Evolutionary conservation across 1,140 invertebrate species (phyloP), one percentile per base, ranked within the genome.

Genomic region (Whitmania pigra): DNA sequence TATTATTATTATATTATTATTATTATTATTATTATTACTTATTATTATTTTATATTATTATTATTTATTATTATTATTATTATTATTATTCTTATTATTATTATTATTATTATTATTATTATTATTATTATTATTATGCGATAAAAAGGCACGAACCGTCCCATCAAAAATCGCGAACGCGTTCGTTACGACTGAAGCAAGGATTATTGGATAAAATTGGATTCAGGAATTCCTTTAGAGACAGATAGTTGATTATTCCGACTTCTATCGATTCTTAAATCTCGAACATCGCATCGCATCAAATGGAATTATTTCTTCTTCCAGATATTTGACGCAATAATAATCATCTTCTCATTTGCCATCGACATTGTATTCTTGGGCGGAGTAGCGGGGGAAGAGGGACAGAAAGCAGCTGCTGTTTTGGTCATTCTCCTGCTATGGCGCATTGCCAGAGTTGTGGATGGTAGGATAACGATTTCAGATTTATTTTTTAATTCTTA

Each of bases 261-360:
- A 31, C 60, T 25, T 63, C 9, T 63, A 63, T 63, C 22, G 60
- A 31, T 13, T 63, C 60, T 25, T 9, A 20, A 63, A 27, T 63
- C 60, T 31, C 22, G 60, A 63, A 63, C 9, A 13, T 70, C 71
- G 43, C 43, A 49, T 49, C 43, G 0, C 43, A n/a, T n/a, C 9
- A 13, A 49, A 49, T 49, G 43, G 43, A 49, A 49, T 49, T 49
- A 49, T 49, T 49, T 49, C 43, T 49, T 49, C 9, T 31, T 74
- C 49, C 73, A 75, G 74, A 71, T 75, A 29, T 73, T 75, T 25
- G 74, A 75, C 66, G 74, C 74, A n/a, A 73, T 74, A 20, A 73
- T 75, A 31, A 75, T 75, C 27, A 49, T 72, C 17, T 43, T 43
- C 27, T 74, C 73, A 18, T 74, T 75, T 29, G 67, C 69, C 15